Evolutionary conservation across 2,113 vertebrate genomes (phyloP), one percentile per base, ranked within the genome.

Genomic region (Dasyurus viverrinus): DNA sequence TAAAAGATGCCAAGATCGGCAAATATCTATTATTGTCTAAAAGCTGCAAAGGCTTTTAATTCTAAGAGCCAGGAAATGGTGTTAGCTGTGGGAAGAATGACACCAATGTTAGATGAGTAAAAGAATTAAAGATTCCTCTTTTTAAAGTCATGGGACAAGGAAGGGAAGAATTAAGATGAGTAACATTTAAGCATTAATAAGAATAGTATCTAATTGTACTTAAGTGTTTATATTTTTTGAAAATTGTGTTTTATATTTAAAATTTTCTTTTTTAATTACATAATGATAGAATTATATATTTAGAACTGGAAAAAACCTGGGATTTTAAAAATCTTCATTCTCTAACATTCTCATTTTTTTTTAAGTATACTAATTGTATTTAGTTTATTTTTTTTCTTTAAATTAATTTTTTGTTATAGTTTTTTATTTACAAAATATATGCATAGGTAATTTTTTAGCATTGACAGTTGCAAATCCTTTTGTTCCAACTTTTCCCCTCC

Each of bases 71-170:
- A 68, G 60, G 30, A 57, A 68, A 68, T n/a, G 30, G 60, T 68
- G 60, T 68, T 16, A 68, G 30, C 30, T 36, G 1, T 16, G 16
- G 60, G 14, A 14, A 68, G 60, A 68, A 68, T 90, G 89, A 60
- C 76, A 50, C 48, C 89, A 90, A 97, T 92, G 27, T 53, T 53
- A 92, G 30, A 89, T n/a, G 94, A 92, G 14, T 42, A 22, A 95
- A n/a, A n/a, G 36, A 91, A 68, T 57, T 92, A 48, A 48, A 48
- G 4, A 48, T 48, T 48, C 48, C 48, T 48, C 48, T 48, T 55
- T 90, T 84, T 94, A 95, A 93, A 68, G 3, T 46, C 36, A 30
- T 26, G 57, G 26, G 93, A 52, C 46, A 53, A 93, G 93, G 52
- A 9, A 24, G 90, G 55, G 23, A 94, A 57, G 52, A 27, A 55